Percentiles rank a stretch among this genome's conserved stretches.
phyloP scores from a whole-genome alignment of 2,113 vertebrate species.

The Rattus norvegicus region DNA sequence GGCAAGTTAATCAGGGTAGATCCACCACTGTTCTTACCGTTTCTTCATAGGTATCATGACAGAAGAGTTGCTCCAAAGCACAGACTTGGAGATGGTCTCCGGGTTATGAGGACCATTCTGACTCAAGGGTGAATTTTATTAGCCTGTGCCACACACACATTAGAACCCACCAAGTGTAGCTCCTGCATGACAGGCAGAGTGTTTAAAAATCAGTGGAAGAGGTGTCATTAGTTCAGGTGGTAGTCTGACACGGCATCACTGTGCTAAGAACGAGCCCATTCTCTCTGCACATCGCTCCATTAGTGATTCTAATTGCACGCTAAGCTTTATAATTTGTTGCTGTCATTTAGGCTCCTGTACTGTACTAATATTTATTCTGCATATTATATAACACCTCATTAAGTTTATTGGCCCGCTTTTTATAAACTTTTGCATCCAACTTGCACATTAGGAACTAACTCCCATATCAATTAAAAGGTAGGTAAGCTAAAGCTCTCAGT shows the following conservation, averaged over 20 bases:
- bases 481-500: background rate
- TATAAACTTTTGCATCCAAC: slow-evolving; percentile 74
- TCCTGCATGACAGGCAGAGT: slow-evolving; percentile 56
- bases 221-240: slow-evolving; percentile 76
- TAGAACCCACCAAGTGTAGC: slow-evolving; percentile 20
- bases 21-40: background rate
- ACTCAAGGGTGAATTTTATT: slow-evolving; percentile 24
- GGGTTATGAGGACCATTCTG: background rate
- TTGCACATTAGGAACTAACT: slow-evolving; percentile 46
- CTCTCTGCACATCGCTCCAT: slow-evolving; percentile 55
- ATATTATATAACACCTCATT: slow-evolving; percentile 80
- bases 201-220: slow-evolving; percentile 76
- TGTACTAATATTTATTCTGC: slow-evolving; percentile 83
- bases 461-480: slow-evolving; percentile 38
- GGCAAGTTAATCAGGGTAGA: background rate
- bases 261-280: slow-evolving; percentile 62
- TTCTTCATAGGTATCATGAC: background rate
- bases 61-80: background rate
- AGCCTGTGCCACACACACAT: background rate
- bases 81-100: background rate
- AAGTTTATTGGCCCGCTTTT: slow-evolving; percentile 76
- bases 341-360: slow-evolving; percentile 81
- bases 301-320: slow-evolving; percentile 81
- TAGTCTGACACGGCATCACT: slow-evolving; percentile 69
- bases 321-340: slow-evolving; percentile 83